Evolutionary conservation across 2,888 invertebrate genomes (phyloP), one percentile per base, ranked within the genome.

Genomic region (Timema cristinae): DNA sequence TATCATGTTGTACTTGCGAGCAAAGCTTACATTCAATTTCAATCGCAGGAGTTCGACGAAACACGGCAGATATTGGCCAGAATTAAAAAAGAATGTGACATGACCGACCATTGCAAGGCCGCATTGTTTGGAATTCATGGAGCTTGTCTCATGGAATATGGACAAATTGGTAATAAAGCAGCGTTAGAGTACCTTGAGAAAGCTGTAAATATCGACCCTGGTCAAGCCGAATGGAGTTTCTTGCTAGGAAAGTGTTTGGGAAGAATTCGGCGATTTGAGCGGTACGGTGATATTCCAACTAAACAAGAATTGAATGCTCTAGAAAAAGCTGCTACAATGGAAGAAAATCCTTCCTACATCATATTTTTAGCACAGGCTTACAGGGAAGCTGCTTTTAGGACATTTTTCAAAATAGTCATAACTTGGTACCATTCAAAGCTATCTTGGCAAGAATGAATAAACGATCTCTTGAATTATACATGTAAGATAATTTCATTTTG

Each of bases 291-390:
- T 49, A 54, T 73, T 11, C 73, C 73, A n/a, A 13, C 48, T 7
- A n/a, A 56, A 32, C 6, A 15, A n/a, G 73, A 73, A 50, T 48
- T 73, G 6, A 68, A 66, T 56, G 54, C 73, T 8, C 48, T 73
- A n/a, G 73, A 73, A 50, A 16, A 68, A 1, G 71, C 73, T 9
- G 68, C 66, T 7, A 50, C 50, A 50, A n/a, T 71, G n/a, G n/a
- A 68, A 16, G 66, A 56, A 32, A 63, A 66, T 50, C 50, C 68
- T 13, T 68, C 71, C 11, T 68, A 54, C n/a, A 63, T 73, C 5
- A 66, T 73, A 6, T 71, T 73, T 52, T 50, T 73, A n/a, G 73
- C 73, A 56, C 68, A 73, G 49, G 59, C 63, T 13, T 73, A 73
- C 59, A 56, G 73, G 8, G 73, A 73, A 54, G 66, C 71, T 16